Evolutionary conservation across 1,140 invertebrate genomes (phyloP).

Genomic region (Drosophila subpulchrella): DNA sequence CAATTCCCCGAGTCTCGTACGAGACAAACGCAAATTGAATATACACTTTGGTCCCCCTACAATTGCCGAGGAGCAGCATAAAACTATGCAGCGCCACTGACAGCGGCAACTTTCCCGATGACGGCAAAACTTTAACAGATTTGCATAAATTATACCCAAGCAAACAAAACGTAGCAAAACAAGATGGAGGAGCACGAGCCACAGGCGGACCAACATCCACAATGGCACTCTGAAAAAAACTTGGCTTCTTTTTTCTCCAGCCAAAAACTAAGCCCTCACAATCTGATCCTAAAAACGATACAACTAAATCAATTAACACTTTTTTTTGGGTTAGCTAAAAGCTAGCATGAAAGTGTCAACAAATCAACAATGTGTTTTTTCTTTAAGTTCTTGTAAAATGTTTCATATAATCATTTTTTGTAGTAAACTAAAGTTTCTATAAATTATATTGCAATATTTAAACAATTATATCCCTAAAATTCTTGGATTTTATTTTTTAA

Average conservation of each 20-base stretch:
- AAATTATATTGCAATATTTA: no score
- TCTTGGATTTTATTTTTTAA: no score
- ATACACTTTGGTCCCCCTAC: constrained; percentile 29
- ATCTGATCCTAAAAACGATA: no score
- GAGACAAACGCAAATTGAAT: constrained; percentile 46
- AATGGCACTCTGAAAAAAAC: constrained; percentile 3
- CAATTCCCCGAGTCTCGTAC: constrained; percentile 28
- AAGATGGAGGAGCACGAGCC: constrained; percentile 25
- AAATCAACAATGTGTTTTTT: not conserved
- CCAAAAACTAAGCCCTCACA: not conserved
- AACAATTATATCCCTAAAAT: no score
- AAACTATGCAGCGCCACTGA: constrained; percentile 70
- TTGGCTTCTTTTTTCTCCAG: no score
- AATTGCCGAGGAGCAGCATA: constrained; percentile 48
- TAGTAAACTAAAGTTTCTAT: no score
- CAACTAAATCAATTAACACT: not conserved
- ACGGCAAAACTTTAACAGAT: constrained; percentile 79
- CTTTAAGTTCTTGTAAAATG: no score
- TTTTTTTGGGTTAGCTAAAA: not conserved
- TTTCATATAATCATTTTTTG: no score
- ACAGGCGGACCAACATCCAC: constrained; percentile 20
- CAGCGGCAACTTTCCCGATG: constrained; percentile 73
- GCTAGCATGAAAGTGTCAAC: not conserved
- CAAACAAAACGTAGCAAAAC: constrained; percentile 60
- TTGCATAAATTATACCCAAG: constrained; percentile 74